Conservation (phyloP, 2,888 invertebrate genomes). For the Torymus texanus region DNA sequence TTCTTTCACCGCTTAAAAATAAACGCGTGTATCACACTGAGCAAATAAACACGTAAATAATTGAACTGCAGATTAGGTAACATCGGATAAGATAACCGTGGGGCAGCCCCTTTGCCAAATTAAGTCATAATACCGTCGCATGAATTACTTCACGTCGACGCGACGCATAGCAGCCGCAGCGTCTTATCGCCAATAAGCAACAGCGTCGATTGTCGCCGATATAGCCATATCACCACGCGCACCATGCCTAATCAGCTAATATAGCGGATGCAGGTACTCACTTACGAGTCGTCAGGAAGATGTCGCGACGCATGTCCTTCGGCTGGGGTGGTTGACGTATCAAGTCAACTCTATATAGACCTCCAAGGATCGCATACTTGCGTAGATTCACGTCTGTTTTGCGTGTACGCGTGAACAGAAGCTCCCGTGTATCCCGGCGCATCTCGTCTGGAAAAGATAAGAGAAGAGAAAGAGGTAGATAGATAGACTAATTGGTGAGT, state of each 20-base stretch:
- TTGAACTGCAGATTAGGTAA: too few relatives aligned
- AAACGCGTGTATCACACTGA: too few relatives aligned
- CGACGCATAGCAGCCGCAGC: too few relatives aligned
- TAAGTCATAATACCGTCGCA: too few relatives aligned
- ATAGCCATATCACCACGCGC: background rate
- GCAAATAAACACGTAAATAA: too few relatives aligned
- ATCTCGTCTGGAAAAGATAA: conserved; percentile 72
- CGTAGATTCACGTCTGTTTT: conserved; percentile 82
- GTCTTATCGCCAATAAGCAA: too few relatives aligned
- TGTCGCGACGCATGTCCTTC: conserved; percentile 77
- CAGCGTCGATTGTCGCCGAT: too few relatives aligned
- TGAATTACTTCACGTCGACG: too few relatives aligned
- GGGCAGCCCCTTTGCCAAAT: too few relatives aligned
- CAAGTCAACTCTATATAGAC: conserved; percentile 84
- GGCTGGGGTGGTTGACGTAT: conserved; percentile 88
- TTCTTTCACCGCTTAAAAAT: too few relatives aligned
- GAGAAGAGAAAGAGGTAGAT: background rate
- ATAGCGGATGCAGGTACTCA: conserved; percentile 24
- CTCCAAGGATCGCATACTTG: conserved; percentile 85
- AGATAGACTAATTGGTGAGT: background rate
- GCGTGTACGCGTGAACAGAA: conserved; percentile 65
- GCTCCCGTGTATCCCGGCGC: conserved; percentile 63
- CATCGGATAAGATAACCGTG: too few relatives aligned
- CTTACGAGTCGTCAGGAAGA: conserved; percentile 78
- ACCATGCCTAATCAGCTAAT: background rate